phyloP scores from a whole-genome alignment of 2,888 invertebrate species.

The Drosophila stalkeri region DNA sequence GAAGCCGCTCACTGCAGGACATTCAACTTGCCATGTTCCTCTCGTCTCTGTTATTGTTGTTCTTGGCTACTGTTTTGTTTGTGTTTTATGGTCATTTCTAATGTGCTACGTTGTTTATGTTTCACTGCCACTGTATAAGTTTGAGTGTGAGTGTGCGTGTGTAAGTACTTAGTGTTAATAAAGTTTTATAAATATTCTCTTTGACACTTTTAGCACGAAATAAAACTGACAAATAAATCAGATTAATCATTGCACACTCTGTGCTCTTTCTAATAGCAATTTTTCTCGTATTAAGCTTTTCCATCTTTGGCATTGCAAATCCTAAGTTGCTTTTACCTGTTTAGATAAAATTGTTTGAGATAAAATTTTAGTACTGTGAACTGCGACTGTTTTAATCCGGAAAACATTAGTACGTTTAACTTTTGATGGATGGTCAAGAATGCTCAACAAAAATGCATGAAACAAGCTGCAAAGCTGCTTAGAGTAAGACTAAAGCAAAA shows the following conservation, averaged over 20 bases:
- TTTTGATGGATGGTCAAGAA: conserved; percentile 38
- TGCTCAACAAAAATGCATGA: conserved; percentile 9
- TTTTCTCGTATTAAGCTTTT: conserved; percentile 59
- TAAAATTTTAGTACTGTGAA: conserved; percentile 40
- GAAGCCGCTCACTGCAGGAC: conserved; percentile 62
- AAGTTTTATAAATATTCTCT: conserved; percentile 81
- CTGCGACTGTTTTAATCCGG: conserved; percentile 47
- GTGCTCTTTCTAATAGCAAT: conserved; percentile 66
- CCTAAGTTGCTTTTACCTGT: conserved; percentile 25
- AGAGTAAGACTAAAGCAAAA: conserved; percentile 1
- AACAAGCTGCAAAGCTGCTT: conserved; percentile 45
- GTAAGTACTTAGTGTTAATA: conserved; percentile 79
- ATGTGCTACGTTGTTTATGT: conserved; percentile 45
- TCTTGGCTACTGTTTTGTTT: conserved; percentile 78
- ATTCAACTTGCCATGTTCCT: conserved; percentile 62
- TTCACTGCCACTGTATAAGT: conserved; percentile 1
- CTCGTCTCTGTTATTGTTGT: conserved; percentile 44
- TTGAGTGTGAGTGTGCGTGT: conserved; percentile 19
- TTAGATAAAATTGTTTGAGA: not conserved
- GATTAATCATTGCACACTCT: conserved; percentile 81
- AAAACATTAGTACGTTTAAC: conserved; percentile 29
- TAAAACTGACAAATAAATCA: conserved; percentile 81
- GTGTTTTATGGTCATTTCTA: conserved; percentile 79
- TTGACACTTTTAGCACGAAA: conserved; percentile 81
- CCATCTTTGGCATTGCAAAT: conserved; percentile 28